Percentiles rank a stretch among this genome's conserved stretches.
phyloP scores from a whole-genome alignment of 2,797 vertebrate species.

The Micrastur ruficollis region DNA sequence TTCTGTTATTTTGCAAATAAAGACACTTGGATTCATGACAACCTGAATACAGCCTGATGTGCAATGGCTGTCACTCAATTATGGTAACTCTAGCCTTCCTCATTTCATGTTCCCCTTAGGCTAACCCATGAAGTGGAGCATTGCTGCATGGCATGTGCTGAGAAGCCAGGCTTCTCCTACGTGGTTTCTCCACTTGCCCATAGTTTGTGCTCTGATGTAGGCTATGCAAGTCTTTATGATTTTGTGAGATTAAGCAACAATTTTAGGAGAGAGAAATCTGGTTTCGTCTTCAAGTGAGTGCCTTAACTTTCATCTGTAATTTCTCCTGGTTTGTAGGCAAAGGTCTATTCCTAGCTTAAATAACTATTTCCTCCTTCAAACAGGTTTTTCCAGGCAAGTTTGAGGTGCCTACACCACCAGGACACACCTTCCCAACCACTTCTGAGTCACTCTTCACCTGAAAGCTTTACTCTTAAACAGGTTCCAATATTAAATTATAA shows the following conservation, averaged over 20 bases:
- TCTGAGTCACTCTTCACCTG: background rate
- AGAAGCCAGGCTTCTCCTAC: background rate
- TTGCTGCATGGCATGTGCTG: background rate
- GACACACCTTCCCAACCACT: background rate
- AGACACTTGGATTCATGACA: background rate
- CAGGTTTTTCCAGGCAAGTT: background rate
- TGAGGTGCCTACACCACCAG: background rate
- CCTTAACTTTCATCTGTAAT: background rate
- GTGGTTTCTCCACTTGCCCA: background rate
- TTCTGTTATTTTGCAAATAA: background rate
- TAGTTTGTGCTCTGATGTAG: background rate
- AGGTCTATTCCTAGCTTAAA: background rate
- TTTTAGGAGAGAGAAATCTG: background rate
- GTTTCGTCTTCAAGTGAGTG: background rate
- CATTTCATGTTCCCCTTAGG: background rate
- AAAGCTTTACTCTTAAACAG: background rate
- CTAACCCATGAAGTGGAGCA: background rate
- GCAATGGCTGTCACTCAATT: background rate
- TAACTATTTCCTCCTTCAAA: background rate
- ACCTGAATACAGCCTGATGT: background rate
- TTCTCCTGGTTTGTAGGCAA: background rate
- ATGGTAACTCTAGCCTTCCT: background rate
- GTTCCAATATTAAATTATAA: background rate
- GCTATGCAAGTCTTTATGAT: background rate
- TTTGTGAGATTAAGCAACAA: background rate